A percentile compares a stretch with the other conserved stretches of the same genome.
Conservation (phyloP, 2,113 vertebrate genomes). For the Microcebus lehilahytsara region DNA sequence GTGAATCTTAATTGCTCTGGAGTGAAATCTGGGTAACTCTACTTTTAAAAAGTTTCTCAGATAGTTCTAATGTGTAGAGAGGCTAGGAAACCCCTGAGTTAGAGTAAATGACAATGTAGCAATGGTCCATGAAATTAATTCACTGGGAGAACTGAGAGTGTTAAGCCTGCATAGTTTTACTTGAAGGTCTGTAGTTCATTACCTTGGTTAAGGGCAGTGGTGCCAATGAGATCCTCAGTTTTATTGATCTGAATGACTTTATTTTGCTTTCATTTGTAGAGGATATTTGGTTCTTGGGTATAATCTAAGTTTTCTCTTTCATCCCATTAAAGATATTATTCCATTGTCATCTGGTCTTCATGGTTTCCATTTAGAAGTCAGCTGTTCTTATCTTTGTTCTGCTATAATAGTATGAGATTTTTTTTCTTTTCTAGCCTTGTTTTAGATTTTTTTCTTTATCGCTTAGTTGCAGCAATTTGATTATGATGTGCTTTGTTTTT, state of each 20-base stretch:
- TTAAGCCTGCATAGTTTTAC: background rate
- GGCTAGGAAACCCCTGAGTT: background rate
- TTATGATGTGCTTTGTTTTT: background rate
- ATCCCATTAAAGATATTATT: background rate
- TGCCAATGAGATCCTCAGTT: background rate
- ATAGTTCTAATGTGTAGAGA: background rate
- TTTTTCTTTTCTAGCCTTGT: background rate
- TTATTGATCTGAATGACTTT: background rate
- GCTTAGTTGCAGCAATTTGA: slow-evolving; percentile 1
- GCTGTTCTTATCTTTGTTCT: background rate
- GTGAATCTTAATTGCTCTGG: background rate
- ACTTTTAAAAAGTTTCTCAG: background rate
- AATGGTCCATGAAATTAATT: background rate
- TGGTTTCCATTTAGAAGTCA: background rate
- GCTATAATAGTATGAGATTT: background rate
- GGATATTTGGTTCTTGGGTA: background rate
- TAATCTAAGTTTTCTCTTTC: background rate
- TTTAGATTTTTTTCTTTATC: background rate
- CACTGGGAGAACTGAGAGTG: background rate
- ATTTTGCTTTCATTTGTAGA: background rate
- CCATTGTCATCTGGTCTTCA: background rate
- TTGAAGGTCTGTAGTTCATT: background rate
- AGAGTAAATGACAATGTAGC: background rate
- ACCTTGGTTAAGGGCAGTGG: background rate
- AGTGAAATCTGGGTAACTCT: background rate